Evolutionary conservation across 2,888 invertebrate genomes (phyloP), one percentile per base, ranked within the genome.

Genomic region (Drosophila neutralis): DNA sequence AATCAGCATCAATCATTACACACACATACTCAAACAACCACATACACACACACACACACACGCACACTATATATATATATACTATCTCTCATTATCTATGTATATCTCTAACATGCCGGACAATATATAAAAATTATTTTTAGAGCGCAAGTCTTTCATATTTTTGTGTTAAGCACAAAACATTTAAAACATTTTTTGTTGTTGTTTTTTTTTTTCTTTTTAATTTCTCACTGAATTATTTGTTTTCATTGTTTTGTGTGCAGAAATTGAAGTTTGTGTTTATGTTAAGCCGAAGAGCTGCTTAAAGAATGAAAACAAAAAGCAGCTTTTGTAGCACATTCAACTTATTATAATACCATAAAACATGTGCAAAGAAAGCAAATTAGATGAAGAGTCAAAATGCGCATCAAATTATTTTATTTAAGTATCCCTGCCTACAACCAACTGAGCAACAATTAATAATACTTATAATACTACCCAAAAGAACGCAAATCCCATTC

Each of bases 391-490:
- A 8, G 35, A 38, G 42, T 53, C 69, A 33, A 73, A 42, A 40
- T 65, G 64, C 73, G 67, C 52, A 33, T 21, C 29, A 21, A 66
- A 24, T 56, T 35, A 48, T 42, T 51, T 63, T 64, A 73, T 49
- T 61, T 82, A 79, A 70, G 70, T 68, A 52, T 53, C 49, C 64
- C 61, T 58, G 52, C 67, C 63, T 48, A 51, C 66, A 53, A 62
- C 40, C 38, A 69, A 69, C 60, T 64, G 53, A 62, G 72, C 48
- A 69, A 77, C 66, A 71, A 69, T 53, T 60, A 89, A 79, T 89
- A 76, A 85, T 76, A 78, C 85, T 69, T 68, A 73, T 54, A 61
- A 69, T 65, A 53, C 54, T 29, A 15, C 40, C 33, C 67, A 31
- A 53, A 62, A 62, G 13, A 53, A 68, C n/a, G 40, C 10, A 48